Percentiles rank a stretch among this genome's conserved stretches.
Conservation (phyloP, 2,797 vertebrate genomes). For the Nannoperca australis region DNA sequence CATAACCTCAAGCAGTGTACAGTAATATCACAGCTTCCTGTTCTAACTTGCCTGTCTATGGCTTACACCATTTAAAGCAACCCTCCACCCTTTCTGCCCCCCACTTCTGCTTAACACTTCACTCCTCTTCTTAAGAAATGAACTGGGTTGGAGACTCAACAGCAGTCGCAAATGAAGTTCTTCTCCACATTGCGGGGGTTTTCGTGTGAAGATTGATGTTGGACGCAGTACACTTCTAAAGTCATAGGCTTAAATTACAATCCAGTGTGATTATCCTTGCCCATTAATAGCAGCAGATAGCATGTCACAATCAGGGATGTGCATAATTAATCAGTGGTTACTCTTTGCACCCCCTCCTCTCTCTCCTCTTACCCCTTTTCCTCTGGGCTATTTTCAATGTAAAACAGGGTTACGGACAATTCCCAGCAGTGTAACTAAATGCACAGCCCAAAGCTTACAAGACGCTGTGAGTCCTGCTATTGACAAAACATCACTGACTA, state of each 20-base stretch:
- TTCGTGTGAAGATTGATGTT: constrained; percentile 93
- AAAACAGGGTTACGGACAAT: constrained; percentile 96
- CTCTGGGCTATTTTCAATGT: constrained; percentile 92
- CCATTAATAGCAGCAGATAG: constrained; percentile 97
- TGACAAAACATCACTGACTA: constrained; percentile 92
- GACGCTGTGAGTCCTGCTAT: constrained; percentile 90
- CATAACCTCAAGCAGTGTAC: constrained; percentile 88
- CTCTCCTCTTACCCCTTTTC: constrained; percentile 82
- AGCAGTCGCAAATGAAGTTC: constrained; percentile 89
- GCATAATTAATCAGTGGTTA: constrained; percentile 94
- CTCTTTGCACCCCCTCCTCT: constrained; percentile 69
- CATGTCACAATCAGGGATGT: constrained; percentile 93
- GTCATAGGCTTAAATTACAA: constrained; percentile 94
- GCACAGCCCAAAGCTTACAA: constrained; percentile 94
- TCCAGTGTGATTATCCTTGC: constrained; percentile 95
- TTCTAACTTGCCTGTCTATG: constrained; percentile 80
- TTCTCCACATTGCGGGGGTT: constrained; percentile 88
- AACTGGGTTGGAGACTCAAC: constrained; percentile 78
- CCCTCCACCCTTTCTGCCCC: constrained; percentile 58
- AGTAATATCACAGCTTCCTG: constrained; percentile 85
- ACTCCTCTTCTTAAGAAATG: constrained; percentile 55
- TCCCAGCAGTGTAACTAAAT: constrained; percentile 93
- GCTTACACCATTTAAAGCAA: constrained; percentile 76
- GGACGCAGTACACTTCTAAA: constrained; percentile 89
- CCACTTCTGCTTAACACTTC: constrained; percentile 52